Evolutionary conservation across 2,888 invertebrate species (phyloP).

Genomic region (Parthenolecanium corni): DNA sequence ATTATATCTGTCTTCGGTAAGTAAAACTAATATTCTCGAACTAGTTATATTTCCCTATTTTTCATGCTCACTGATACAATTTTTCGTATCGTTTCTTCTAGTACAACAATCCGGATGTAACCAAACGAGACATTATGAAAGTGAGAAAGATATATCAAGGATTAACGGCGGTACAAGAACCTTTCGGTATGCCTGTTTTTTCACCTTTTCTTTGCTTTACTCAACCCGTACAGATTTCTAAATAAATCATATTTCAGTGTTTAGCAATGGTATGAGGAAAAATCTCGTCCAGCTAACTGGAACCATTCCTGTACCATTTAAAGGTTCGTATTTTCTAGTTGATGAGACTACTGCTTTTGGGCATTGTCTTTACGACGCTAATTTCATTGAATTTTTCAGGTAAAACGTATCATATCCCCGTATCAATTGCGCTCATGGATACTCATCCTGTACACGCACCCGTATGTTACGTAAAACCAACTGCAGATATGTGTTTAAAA

Average conservation of each 20-base stretch:
- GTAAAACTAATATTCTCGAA: no score
- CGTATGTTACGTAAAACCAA: slow-evolving; percentile 88
- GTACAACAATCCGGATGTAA: slow-evolving; percentile 58
- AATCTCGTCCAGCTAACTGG: slow-evolving; percentile 76
- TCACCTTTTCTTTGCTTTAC: slow-evolving; percentile 19
- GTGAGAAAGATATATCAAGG: slow-evolving; percentile 54
- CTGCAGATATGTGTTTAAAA: slow-evolving; percentile 88
- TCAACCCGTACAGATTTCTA: no score
- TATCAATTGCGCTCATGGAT: slow-evolving; percentile 92
- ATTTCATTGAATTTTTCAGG: slow-evolving; percentile 41
- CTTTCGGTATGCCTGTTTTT: slow-evolving; percentile 50
- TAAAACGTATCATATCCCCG: slow-evolving; percentile 84
- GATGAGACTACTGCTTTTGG: neutral
- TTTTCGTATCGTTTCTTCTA: no score
- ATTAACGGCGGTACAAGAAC: slow-evolving; percentile 51
- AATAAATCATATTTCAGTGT: slow-evolving; percentile 31
- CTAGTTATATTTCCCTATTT: no score
- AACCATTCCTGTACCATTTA: slow-evolving; percentile 84
- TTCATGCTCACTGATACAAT: no score
- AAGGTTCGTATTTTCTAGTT: slow-evolving; percentile 46
- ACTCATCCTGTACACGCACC: slow-evolving; percentile 96
- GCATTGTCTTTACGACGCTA: neutral
- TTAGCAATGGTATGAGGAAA: slow-evolving; percentile 37
- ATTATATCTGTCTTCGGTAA: no score
- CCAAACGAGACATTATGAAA: slow-evolving; percentile 54